Evolutionary conservation across 2,888 invertebrate genomes (phyloP).

Genomic region (Ochropleura leucogaster): DNA sequence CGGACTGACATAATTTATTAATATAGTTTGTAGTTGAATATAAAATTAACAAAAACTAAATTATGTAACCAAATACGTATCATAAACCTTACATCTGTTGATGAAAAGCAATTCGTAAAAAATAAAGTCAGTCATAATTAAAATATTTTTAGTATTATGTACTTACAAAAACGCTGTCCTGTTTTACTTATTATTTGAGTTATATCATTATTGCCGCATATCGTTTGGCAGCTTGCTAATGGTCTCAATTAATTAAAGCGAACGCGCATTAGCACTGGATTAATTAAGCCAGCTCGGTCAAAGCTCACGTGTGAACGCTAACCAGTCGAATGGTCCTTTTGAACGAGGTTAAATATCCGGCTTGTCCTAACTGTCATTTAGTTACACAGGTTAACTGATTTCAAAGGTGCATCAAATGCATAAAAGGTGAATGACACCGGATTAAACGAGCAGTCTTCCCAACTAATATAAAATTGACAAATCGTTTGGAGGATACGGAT

Average conservation of each 20-base stretch:
- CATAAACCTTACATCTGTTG: no score
- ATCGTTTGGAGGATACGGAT: constrained; percentile 57
- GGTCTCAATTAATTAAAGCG: neutral
- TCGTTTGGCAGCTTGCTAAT: neutral
- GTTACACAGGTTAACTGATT: neutral
- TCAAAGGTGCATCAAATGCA: constrained; percentile 8
- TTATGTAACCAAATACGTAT: no score
- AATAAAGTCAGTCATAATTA: no score
- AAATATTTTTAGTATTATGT: no score
- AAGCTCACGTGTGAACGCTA: neutral
- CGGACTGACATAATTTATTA: no score
- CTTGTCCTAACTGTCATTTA: neutral
- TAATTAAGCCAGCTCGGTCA: neutral
- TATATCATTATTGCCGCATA: neutral
- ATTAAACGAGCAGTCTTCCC: neutral
- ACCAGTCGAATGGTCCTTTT: neutral
- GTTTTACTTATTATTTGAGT: no score
- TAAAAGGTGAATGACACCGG: constrained; percentile 45
- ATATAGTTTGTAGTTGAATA: no score
- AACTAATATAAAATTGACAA: constrained; percentile 54
- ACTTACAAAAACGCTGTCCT: no score
- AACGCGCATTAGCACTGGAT: neutral
- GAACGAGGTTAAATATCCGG: neutral
- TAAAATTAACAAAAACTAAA: no score
- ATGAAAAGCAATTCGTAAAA: no score